phyloP scores from a whole-genome alignment of 2,888 invertebrate species.

The Zygaena filipendulae region DNA sequence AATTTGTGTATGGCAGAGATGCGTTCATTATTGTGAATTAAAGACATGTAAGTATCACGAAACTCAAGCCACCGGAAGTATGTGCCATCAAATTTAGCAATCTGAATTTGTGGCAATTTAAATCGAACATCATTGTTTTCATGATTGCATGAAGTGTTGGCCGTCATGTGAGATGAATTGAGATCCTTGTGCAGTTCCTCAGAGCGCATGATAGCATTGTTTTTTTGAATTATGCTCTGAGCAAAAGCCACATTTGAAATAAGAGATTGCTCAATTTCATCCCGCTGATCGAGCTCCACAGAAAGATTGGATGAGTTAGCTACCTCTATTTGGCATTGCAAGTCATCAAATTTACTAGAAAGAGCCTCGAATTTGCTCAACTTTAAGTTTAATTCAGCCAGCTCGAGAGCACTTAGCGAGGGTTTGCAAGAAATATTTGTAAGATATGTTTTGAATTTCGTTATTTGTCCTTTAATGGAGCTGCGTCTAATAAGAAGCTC shows the following conservation, averaged over 20 bases:
- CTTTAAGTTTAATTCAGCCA: slow-evolving; percentile 6
- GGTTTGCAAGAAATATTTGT: background rate
- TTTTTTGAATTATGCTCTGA: slow-evolving; percentile 10
- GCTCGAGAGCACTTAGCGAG: background rate
- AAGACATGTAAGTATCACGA: slow-evolving; percentile 15
- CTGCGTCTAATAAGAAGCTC: slow-evolving; percentile 1
- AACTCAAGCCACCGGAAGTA: slow-evolving; percentile 20
- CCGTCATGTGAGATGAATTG: background rate
- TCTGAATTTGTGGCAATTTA: slow-evolving; percentile 17
- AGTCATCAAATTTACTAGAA: slow-evolving; percentile 10
- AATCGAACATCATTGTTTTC: slow-evolving; percentile 10
- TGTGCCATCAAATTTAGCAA: slow-evolving; percentile 18
- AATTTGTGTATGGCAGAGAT: slow-evolving; percentile 17
- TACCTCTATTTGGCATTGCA: slow-evolving; percentile 15
- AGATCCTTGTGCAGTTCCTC: background rate
- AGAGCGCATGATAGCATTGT: background rate
- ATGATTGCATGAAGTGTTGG: background rate
- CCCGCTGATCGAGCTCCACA: slow-evolving; percentile 14
- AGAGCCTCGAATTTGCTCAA: slow-evolving; percentile 10
- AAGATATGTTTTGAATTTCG: slow-evolving; percentile 8
- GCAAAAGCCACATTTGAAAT: slow-evolving; percentile 13
- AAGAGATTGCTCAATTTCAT: slow-evolving; percentile 12
- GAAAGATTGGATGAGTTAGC: slow-evolving; percentile 7
- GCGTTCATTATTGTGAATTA: slow-evolving; percentile 18
- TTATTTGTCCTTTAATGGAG: slow-evolving; percentile 8